Conservation (phyloP, 2,888 invertebrate genomes). For the Petrolisthes manimaculis region DNA sequence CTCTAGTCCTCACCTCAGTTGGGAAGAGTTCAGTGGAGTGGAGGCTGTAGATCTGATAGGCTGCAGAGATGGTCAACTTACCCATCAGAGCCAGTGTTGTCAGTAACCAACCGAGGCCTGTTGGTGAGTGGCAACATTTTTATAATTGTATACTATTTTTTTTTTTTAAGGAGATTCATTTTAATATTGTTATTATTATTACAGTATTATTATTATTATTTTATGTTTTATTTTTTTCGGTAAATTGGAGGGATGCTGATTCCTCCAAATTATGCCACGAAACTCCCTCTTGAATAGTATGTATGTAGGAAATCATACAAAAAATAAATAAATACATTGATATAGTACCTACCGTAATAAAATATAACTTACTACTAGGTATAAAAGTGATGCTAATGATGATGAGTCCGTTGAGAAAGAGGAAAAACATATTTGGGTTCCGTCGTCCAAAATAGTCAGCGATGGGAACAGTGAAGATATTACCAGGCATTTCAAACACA, state of each 20-base stretch:
- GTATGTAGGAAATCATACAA: too few relatives aligned
- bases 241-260: too few relatives aligned
- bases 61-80: conserved; percentile 35
- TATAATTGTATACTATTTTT: neutral
- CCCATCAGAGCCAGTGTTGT: conserved; percentile 37
- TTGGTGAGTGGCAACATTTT: neutral
- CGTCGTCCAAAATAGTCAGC: neutral
- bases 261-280: too few relatives aligned
- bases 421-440: neutral
- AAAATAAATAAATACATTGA: too few relatives aligned
- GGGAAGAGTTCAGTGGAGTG: conserved; percentile 38
- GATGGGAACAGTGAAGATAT: conserved; percentile 11
- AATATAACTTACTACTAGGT: neutral
- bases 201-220: too few relatives aligned
- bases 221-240: neutral
- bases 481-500: conserved; percentile 35
- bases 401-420: neutral
- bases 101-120: conserved; percentile 36
- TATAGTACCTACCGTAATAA: too few relatives aligned
- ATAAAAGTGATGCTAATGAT: neutral
- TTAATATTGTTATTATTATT: too few relatives aligned
- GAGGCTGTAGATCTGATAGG: conserved; percentile 37
- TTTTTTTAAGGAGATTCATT: neutral
- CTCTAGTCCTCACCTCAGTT: conserved; percentile 33
- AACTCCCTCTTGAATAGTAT: too few relatives aligned